These are phyloP conservation scores for Leptinotarsa defecta DNA, from an alignment of 1,140 invertebrate genomes.

Conservation along the genomic window DNA sequence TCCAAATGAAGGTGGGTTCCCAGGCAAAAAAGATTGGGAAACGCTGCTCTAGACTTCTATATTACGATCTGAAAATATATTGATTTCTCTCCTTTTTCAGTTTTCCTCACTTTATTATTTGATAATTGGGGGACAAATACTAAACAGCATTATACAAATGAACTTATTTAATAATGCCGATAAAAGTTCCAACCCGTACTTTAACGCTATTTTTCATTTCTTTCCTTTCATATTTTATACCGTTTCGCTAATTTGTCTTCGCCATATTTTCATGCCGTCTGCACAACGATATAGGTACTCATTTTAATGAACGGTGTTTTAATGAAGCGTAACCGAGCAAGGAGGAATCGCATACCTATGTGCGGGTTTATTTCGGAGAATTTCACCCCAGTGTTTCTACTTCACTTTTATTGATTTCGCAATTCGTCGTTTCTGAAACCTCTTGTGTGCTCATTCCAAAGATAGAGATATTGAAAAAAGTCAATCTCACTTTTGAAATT, in stretches of 20 bases:
- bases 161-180: slow-evolving; percentile 9
- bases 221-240: slow-evolving; percentile 31
- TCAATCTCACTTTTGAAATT: too few species aligned
- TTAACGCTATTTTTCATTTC: neutral
- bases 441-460: too few species aligned
- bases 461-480: too few species aligned
- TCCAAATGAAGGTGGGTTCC: too few species aligned
- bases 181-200: neutral
- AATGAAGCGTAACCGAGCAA: slow-evolving; percentile 5
- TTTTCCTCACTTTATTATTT: neutral
- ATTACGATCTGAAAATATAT: neutral
- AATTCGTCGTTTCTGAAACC: too few species aligned
- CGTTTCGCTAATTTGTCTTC: slow-evolving; percentile 29
- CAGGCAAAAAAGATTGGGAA: too few species aligned
- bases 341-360: neutral
- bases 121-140: neutral
- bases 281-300: slow-evolving; percentile 32
- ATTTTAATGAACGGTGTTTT: slow-evolving; percentile 10
- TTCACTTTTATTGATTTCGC: too few species aligned
- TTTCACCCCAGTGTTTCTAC: too few species aligned
- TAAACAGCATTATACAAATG: slow-evolving; percentile 10
- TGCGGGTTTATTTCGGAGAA: neutral
- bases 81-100: neutral
- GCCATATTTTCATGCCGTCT: slow-evolving; percentile 35
- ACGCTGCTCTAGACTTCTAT: neutral